phyloP scores from a whole-genome alignment of 1,140 invertebrate species.

The Doryteuthis pealeii region DNA sequence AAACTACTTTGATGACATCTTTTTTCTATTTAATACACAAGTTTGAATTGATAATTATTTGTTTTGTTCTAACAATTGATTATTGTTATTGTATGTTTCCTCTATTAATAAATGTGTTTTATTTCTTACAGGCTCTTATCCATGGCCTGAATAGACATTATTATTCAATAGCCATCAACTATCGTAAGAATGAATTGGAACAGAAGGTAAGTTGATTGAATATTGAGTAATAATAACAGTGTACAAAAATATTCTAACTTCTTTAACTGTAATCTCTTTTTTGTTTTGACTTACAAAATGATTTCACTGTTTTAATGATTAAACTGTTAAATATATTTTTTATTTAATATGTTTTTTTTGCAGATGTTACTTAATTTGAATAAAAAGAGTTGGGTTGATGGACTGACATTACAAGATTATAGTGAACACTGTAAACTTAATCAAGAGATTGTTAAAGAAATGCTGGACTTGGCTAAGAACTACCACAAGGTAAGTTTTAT shows the following conservation, averaged over 20 bases:
- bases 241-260: background rate
- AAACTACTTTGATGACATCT: too few species aligned
- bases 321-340: too few species aligned
- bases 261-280: background rate
- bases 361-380: constrained; percentile 98
- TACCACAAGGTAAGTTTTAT: constrained; percentile 84
- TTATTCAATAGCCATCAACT: constrained; percentile 99
- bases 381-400: constrained; percentile 99
- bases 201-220: constrained; percentile 69
- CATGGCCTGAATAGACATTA: constrained; percentile 99
- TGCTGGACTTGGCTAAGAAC: constrained; percentile 96
- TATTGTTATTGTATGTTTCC: too few species aligned
- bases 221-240: too few species aligned
- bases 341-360: constrained; percentile 11
- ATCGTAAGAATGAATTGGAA: constrained; percentile 97
- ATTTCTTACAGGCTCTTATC: constrained; percentile 80
- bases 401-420: constrained; percentile 91
- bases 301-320: too few species aligned
- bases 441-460: constrained; percentile 89
- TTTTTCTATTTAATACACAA: too few species aligned
- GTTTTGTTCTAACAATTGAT: too few species aligned
- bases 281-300: background rate
- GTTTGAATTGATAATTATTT: too few species aligned
- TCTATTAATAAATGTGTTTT: too few species aligned
- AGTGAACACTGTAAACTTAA: constrained; percentile 86